Evolutionary conservation across 2,888 invertebrate species (phyloP).

Genomic region (Drosophila diplacantha): DNA sequence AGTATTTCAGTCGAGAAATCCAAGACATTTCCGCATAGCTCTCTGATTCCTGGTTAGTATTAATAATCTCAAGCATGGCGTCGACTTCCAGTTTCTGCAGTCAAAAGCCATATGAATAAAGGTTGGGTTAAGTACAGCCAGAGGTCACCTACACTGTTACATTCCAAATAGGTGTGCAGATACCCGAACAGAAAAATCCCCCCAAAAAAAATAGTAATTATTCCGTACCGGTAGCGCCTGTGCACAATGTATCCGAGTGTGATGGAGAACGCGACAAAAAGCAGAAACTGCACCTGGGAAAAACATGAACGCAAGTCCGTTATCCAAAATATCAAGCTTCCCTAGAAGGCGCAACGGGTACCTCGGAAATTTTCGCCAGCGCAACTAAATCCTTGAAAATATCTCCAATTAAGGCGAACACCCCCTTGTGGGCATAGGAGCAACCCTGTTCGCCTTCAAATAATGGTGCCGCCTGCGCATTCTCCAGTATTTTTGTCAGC

Average conservation of each 20-base stretch:
- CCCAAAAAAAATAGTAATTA: slow-evolving; percentile 45
- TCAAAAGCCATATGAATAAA: not conserved
- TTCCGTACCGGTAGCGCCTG: slow-evolving; percentile 51
- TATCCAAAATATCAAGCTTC: not conserved
- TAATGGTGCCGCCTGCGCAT: slow-evolving; percentile 40
- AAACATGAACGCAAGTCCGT: slow-evolving; percentile 9
- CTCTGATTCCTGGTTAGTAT: slow-evolving; percentile 25
- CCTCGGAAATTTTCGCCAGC: slow-evolving; percentile 62
- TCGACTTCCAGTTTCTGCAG: slow-evolving; percentile 68
- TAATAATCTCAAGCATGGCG: slow-evolving; percentile 59
- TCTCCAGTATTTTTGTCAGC: slow-evolving; percentile 59
- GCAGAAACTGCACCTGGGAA: slow-evolving; percentile 62
- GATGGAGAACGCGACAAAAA: slow-evolving; percentile 41
- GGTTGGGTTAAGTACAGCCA: not conserved
- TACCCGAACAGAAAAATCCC: slow-evolving; percentile 64
- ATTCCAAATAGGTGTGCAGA: slow-evolving; percentile 71
- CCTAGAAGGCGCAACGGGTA: slow-evolving; percentile 34
- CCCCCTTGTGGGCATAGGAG: slow-evolving; percentile 28
- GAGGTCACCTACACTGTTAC: slow-evolving; percentile 66
- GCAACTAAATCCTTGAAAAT: slow-evolving; percentile 56
- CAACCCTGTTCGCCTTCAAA: slow-evolving; percentile 16
- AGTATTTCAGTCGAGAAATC: slow-evolving; percentile 37
- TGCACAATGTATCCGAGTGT: slow-evolving; percentile 54
- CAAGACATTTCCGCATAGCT: slow-evolving; percentile 24
- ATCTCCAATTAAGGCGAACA: slow-evolving; percentile 50